A percentile compares a stretch with the other conserved stretches of the same genome.
Conservation (phyloP, 2,113 vertebrate species). For the Paramisgurnus dabryanus region DNA sequence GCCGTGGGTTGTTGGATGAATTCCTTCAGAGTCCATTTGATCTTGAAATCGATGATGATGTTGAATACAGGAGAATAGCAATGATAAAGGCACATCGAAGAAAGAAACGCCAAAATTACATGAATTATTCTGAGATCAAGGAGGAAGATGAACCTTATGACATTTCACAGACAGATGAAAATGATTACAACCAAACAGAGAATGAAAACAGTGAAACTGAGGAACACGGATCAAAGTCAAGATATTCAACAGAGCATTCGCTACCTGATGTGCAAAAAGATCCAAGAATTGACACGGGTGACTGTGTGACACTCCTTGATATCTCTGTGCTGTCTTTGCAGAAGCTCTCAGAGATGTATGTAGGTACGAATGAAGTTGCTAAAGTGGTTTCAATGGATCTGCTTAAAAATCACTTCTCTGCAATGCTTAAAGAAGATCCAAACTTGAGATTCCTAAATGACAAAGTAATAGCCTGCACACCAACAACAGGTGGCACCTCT, state of each 20-base stretch:
- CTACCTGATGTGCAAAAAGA: slow-evolving; percentile 15
- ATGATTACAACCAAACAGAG: slow-evolving; percentile 13
- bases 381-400: slow-evolving; percentile 67
- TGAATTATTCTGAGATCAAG: slow-evolving; percentile 50
- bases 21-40: slow-evolving; percentile 75
- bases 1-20: slow-evolving; percentile 64
- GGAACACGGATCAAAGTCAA: not conserved
- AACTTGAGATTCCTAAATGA: slow-evolving; percentile 66
- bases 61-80: slow-evolving; percentile 31
- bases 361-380: slow-evolving; percentile 54
- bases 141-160: slow-evolving; percentile 54
- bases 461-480: slow-evolving; percentile 44
- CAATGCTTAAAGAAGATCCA: slow-evolving; percentile 67
- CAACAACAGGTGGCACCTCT: slow-evolving; percentile 5
- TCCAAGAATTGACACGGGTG: slow-evolving; percentile 30
- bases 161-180: slow-evolving; percentile 33
- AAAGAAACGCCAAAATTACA: slow-evolving; percentile 55
- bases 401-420: slow-evolving; percentile 70
- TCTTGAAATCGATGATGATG: slow-evolving; percentile 50
- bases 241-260: not conserved
- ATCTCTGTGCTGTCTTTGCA: slow-evolving; percentile 70
- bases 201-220: slow-evolving; percentile 13
- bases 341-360: slow-evolving; percentile 66
- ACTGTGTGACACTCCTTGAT: slow-evolving; percentile 70
- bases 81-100: not conserved